These are phyloP conservation scores for Leuciscus idus DNA, from an alignment of 2,113 vertebrate species.

Conservation along the genomic window DNA sequence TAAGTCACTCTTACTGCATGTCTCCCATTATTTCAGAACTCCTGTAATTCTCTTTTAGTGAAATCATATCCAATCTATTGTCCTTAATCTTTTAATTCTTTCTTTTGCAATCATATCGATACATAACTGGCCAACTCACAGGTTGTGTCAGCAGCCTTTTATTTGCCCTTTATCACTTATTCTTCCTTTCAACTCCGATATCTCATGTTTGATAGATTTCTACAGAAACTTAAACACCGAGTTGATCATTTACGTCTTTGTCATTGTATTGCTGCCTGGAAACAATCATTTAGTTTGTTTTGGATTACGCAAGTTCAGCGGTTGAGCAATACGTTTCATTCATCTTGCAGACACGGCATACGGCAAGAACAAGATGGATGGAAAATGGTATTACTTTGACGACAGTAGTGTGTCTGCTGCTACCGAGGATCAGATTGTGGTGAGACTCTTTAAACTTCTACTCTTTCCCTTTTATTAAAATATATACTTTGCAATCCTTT, in stretches of 20 bases:
- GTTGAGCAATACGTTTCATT: slow-evolving; percentile 40
- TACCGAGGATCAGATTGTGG: slow-evolving; percentile 96
- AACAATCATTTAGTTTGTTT: background rate
- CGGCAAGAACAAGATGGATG: slow-evolving; percentile 90
- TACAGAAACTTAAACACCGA: background rate
- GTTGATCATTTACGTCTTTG: slow-evolving; percentile 6
- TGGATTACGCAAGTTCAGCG: background rate
- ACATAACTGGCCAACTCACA: background rate
- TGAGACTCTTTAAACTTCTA: slow-evolving; percentile 69
- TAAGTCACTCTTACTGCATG: slow-evolving; percentile 75
- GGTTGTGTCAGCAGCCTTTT: background rate
- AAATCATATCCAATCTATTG: background rate
- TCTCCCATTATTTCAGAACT: background rate
- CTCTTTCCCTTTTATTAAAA: background rate
- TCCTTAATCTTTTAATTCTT: background rate
- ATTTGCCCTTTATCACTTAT: background rate
- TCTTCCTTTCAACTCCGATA: background rate
- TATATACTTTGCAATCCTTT: background rate
- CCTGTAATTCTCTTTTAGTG: background rate
- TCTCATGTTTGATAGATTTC: background rate
- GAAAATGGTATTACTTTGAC: slow-evolving; percentile 95
- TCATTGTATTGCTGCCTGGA: background rate
- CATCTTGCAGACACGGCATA: slow-evolving; percentile 88
- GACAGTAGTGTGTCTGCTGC: slow-evolving; percentile 92
- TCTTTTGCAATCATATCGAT: background rate